phyloP scores from a whole-genome alignment of 2,113 vertebrate species.

The Mastomys natalensis region DNA sequence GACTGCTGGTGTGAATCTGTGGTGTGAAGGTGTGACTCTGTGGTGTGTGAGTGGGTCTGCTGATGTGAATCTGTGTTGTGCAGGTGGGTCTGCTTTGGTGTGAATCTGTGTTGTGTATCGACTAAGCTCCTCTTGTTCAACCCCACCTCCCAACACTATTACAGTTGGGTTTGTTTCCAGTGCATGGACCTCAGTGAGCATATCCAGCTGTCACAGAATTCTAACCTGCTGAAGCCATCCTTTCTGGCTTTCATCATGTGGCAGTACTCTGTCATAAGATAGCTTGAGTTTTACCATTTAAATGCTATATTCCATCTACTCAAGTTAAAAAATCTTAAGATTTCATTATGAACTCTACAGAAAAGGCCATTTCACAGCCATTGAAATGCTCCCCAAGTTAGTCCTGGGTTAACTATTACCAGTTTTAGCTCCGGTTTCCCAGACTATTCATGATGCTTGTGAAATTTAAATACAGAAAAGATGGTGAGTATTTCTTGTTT shows the following conservation, averaged over 20 bases:
- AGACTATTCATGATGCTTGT: not conserved
- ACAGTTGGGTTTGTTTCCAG: not conserved
- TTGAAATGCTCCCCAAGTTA: constrained; percentile 7
- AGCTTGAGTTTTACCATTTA: not conserved
- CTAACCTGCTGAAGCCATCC: not conserved
- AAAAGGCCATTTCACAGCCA: constrained; percentile 22
- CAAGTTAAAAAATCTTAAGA: constrained; percentile 22
- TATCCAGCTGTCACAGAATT: not conserved
- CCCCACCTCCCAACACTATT: not conserved
- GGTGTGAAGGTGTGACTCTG: no score
- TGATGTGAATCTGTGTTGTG: not conserved
- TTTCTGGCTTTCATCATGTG: constrained; percentile 3
- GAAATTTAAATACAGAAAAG: constrained; percentile 6
- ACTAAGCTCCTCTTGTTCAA: not conserved
- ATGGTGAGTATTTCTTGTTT: not conserved
- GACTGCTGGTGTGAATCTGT: no score
- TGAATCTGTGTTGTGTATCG: not conserved
- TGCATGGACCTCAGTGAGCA: no score
- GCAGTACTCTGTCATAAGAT: not conserved
- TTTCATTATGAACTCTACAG: not conserved
- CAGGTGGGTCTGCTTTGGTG: not conserved
- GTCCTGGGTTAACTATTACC: not conserved
- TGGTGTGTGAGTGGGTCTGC: no score
- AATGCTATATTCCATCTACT: constrained; percentile 43
- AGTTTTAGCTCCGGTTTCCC: not conserved